phyloP scores from a whole-genome alignment of 1,140 invertebrate species.

The Drosophila mojavensis region DNA sequence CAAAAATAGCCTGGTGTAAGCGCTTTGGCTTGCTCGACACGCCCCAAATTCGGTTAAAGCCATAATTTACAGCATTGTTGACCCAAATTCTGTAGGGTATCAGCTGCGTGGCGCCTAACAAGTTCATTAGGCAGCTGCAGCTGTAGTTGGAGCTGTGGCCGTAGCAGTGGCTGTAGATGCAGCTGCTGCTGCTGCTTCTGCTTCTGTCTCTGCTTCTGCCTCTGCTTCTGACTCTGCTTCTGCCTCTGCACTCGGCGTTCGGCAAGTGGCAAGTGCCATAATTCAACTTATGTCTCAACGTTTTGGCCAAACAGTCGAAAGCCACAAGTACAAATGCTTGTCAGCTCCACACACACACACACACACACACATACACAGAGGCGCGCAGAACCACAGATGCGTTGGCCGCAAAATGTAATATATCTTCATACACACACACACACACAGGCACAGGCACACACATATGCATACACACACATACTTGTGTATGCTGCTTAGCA shows the following conservation, averaged over 20 bases:
- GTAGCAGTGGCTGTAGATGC: no score
- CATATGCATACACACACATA: slow-evolving; percentile 1
- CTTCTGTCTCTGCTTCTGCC: background rate
- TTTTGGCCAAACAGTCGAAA: slow-evolving; percentile 40
- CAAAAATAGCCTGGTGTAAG: slow-evolving; percentile 34
- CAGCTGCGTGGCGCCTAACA: slow-evolving; percentile 33
- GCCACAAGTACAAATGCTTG: slow-evolving; percentile 76
- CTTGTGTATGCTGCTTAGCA: slow-evolving; percentile 33
- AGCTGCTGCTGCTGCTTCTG: no score
- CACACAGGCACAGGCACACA: background rate
- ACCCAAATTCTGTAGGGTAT: slow-evolving; percentile 51
- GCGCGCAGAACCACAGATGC: background rate
- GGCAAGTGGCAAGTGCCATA: slow-evolving; percentile 55
- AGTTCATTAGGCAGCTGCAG: slow-evolving; percentile 63
- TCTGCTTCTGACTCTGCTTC: no score
- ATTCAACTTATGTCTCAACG: slow-evolving; percentile 55
- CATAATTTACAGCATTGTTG: slow-evolving; percentile 68
- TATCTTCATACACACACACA: slow-evolving; percentile 59
- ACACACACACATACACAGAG: background rate
- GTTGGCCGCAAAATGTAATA: slow-evolving; percentile 57
- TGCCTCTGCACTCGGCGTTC: slow-evolving; percentile 18
- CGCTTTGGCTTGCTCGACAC: slow-evolving; percentile 15
- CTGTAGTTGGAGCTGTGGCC: background rate
- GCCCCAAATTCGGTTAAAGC: slow-evolving; percentile 36
- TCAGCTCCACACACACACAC: slow-evolving; percentile 31